phyloP scores from a whole-genome alignment of 2,113 vertebrate species.

The Sclerurus mexicanus region DNA sequence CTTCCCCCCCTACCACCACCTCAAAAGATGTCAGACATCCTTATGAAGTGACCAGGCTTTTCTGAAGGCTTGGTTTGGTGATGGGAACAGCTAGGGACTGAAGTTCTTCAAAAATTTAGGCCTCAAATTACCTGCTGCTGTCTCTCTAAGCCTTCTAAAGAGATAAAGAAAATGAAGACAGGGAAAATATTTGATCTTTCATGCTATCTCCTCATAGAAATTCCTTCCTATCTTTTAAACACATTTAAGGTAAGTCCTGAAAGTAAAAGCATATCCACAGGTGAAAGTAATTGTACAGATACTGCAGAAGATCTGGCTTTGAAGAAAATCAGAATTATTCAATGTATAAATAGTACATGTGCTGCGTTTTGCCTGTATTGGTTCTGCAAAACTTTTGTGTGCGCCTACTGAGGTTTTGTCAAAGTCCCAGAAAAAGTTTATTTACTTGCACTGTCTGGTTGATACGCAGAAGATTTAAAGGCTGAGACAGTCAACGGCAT shows the following conservation, averaged over 20 bases:
- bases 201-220: slow-evolving; percentile 12
- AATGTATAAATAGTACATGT: not conserved
- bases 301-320: slow-evolving; percentile 2
- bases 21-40: not conserved
- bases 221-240: slow-evolving; percentile 42
- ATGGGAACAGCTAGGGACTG: not conserved
- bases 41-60: not conserved
- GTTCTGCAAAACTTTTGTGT: not conserved
- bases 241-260: slow-evolving; percentile 24
- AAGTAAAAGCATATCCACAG: not conserved
- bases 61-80: not conserved
- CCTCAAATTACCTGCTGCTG: slow-evolving; percentile 24
- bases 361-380: not conserved
- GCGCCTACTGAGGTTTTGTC: not conserved
- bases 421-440: not conserved
- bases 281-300: slow-evolving; percentile 35
- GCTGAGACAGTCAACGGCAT: not conserved
- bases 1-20: too few relatives aligned
- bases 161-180: slow-evolving; percentile 49
- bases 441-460: not conserved
- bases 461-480: not conserved
- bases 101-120: not conserved
- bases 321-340: slow-evolving; percentile 27
- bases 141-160: slow-evolving; percentile 10
- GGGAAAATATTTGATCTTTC: slow-evolving; percentile 35